Percentiles rank a stretch among this genome's conserved stretches.
phyloP scores from a whole-genome alignment of 2,113 vertebrate genomes.

The Hylia prasina region DNA sequence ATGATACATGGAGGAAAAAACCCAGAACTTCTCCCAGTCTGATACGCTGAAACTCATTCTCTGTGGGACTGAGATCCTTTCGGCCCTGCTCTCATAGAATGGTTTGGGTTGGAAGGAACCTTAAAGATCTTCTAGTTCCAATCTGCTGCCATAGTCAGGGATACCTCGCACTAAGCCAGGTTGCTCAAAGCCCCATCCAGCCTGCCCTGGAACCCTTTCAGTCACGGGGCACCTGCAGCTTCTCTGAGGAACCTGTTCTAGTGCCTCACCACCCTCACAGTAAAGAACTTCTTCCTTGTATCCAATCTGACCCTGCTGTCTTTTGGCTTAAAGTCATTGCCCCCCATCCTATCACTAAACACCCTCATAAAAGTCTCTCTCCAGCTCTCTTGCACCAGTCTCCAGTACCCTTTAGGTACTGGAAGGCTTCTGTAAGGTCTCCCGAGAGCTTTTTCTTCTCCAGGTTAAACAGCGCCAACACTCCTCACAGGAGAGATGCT shows the following conservation, averaged over 20 bases:
- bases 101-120: background rate
- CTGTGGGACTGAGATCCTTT: background rate
- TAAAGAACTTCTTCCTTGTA: background rate
- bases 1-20: background rate
- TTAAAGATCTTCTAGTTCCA: background rate
- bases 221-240: background rate
- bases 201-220: background rate
- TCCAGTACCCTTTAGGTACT: background rate
- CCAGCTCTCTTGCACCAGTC: background rate
- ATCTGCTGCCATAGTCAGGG: fast-evolving
- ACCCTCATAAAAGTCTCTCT: background rate
- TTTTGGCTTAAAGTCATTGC: background rate
- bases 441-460: background rate
- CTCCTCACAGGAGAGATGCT: background rate
- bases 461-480: background rate
- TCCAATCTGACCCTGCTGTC: background rate
- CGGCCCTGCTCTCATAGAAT: background rate
- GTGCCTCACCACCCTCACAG: background rate
- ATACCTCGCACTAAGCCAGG: background rate
- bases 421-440: background rate
- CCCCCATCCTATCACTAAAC: background rate
- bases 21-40: background rate
- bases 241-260: background rate
- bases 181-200: background rate
- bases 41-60: fast-evolving